These are phyloP conservation scores for Matsumyia berberina DNA, from an alignment of 2,888 invertebrate species.

Conservation along the genomic window DNA sequence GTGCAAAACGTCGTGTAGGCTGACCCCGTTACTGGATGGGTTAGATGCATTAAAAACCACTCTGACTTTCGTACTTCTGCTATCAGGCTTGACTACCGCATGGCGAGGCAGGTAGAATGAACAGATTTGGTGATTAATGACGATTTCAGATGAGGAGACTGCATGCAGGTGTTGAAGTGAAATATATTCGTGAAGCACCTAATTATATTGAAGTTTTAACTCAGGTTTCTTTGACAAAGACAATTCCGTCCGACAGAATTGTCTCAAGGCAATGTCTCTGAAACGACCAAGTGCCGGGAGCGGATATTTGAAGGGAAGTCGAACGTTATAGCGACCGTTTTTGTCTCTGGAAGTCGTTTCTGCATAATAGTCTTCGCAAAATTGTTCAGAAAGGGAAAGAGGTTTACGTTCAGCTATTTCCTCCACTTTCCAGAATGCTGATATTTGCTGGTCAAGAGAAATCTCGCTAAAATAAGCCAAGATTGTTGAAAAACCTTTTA, in stretches of 20 bases:
- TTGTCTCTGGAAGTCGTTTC: neutral
- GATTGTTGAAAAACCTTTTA: constrained; percentile 15
- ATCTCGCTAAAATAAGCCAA: neutral
- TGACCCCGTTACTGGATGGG: constrained; percentile 54
- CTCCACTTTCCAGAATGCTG: constrained; percentile 16
- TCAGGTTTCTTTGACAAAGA: neutral
- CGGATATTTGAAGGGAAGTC: neutral
- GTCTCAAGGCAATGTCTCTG: constrained; percentile 6
- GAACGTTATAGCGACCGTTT: neutral
- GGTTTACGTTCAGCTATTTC: neutral
- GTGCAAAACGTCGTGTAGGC: constrained; percentile 72
- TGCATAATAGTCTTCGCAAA: constrained; percentile 4
- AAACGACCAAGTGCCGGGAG: neutral
- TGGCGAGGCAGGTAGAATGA: constrained; percentile 26
- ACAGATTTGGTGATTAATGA: neutral
- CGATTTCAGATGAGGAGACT: neutral
- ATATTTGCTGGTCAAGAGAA: neutral
- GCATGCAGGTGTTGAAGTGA: constrained; percentile 26
- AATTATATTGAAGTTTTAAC: neutral
- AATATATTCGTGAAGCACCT: constrained; percentile 33
- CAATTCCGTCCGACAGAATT: neutral
- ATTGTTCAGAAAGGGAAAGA: neutral
- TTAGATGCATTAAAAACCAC: constrained; percentile 77
- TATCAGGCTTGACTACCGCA: too few species aligned
- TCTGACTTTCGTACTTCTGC: constrained; percentile 72